phyloP scores from a whole-genome alignment of 1,140 invertebrate species.

The Lepidurus packardi region DNA sequence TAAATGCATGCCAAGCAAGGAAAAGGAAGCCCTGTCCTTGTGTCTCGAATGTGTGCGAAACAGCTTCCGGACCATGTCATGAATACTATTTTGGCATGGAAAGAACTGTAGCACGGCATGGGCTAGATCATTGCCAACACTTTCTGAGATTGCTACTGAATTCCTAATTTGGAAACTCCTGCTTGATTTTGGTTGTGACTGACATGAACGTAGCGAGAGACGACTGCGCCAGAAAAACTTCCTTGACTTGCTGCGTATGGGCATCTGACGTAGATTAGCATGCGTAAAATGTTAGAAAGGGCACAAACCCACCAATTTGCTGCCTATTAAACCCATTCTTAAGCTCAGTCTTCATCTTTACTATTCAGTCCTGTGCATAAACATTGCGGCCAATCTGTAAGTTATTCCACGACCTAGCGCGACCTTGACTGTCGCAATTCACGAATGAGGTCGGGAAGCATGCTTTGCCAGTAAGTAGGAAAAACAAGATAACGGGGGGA shows the following conservation, averaged over 20 bases:
- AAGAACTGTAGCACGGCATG: conserved; percentile 3
- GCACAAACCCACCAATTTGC: not conserved
- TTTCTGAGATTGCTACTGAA: not conserved
- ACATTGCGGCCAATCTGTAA: not conserved
- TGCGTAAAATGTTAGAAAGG: not conserved
- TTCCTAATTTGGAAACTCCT: not conserved
- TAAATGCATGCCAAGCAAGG: not conserved
- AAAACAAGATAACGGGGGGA: not conserved
- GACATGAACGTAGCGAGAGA: not conserved
- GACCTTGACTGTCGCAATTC: not conserved
- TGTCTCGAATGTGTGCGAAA: not conserved
- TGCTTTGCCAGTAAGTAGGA: not conserved
- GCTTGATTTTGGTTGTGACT: not conserved
- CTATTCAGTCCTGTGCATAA: not conserved
- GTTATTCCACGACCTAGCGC: not conserved
- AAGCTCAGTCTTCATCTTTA: not conserved
- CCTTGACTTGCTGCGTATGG: not conserved
- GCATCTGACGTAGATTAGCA: not conserved
- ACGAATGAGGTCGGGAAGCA: not conserved
- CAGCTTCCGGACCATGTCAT: not conserved
- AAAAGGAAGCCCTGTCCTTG: not conserved
- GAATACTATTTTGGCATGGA: not conserved
- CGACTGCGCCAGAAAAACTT: not conserved
- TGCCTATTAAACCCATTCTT: not conserved
- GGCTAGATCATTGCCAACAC: not conserved